Evolutionary conservation across 2,113 vertebrate genomes (phyloP).

Genomic region (Hippocampus comes): DNA sequence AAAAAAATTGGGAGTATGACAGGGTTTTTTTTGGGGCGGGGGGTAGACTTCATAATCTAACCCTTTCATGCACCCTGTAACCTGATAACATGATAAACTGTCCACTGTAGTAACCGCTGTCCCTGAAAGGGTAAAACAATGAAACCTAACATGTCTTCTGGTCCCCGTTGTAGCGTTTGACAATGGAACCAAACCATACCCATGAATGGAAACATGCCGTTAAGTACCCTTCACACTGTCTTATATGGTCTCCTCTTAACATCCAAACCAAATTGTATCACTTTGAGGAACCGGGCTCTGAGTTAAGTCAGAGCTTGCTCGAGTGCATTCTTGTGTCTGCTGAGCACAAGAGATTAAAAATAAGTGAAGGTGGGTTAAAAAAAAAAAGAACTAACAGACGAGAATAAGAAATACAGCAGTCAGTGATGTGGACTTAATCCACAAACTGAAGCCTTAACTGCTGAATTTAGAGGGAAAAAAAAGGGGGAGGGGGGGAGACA

Average conservation of each 20-base stretch:
- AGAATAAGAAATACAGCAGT: conserved; percentile 30
- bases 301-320: neutral
- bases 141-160: too few species aligned
- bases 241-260: neutral
- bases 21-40: too few species aligned
- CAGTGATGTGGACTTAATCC: conserved; percentile 44
- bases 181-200: neutral
- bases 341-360: conserved; percentile 8
- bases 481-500: neutral
- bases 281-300: neutral
- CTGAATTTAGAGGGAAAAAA: conserved; percentile 23
- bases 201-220: neutral
- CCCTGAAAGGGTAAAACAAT: too few species aligned
- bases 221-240: neutral
- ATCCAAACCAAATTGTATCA: neutral
- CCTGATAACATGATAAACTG: too few species aligned
- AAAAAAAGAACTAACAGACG: conserved; percentile 9
- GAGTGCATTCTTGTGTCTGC: neutral
- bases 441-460: conserved; percentile 32
- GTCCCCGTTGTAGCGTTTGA: neutral
- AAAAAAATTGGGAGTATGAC: neutral
- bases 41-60: too few species aligned
- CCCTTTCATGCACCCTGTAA: too few species aligned
- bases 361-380: conserved; percentile 16
- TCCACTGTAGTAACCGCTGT: too few species aligned